Evolutionary conservation across 2,113 vertebrate genomes (phyloP).

Genomic region (Hippocampus comes): DNA sequence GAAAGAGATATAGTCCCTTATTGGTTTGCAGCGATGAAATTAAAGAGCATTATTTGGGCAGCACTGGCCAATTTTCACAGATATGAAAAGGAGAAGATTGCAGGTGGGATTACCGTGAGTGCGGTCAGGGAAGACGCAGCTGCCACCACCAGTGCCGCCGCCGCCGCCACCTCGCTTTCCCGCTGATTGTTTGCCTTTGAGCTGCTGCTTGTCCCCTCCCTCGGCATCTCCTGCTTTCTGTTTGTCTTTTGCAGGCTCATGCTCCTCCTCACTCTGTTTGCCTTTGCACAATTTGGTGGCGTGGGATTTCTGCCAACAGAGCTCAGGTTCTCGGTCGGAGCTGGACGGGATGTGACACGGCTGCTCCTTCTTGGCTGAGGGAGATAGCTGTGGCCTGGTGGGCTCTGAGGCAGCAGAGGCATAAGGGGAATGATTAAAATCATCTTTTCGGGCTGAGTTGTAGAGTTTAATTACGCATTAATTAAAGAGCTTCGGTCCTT

Average conservation of each 20-base stretch:
- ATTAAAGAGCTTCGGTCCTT: constrained; percentile 53
- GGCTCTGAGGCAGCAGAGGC: constrained; percentile 24
- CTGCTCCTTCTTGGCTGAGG: constrained; percentile 8
- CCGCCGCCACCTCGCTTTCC: constrained; percentile 38
- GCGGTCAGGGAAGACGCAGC: constrained; percentile 36
- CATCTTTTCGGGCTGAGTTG: constrained; percentile 22
- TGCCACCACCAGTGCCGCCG: constrained; percentile 17
- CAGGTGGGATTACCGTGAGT: constrained; percentile 67
- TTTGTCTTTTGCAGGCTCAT: constrained; percentile 46
- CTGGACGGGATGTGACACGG: constrained; percentile 14
- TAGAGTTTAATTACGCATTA: constrained; percentile 47
- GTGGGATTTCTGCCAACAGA: constrained; percentile 23
- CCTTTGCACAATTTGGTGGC: constrained; percentile 10
- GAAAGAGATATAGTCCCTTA: constrained; percentile 54
- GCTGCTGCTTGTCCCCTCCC: constrained; percentile 48
- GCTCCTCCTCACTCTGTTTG: constrained; percentile 37
- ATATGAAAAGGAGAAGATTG: constrained; percentile 65
- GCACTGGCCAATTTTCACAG: constrained; percentile 64
- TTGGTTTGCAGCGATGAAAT: constrained; percentile 61
- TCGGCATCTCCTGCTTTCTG: constrained; percentile 38
- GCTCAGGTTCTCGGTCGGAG: constrained; percentile 33
- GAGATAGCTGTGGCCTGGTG: constrained; percentile 14
- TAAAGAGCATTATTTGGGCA: constrained; percentile 60
- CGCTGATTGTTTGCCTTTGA: constrained; percentile 53
- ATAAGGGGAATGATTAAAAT: constrained; percentile 34